Evolutionary conservation across 1,140 invertebrate species (phyloP), one percentile per base, ranked within the genome.

Genomic region (Drosophila bocqueti): DNA sequence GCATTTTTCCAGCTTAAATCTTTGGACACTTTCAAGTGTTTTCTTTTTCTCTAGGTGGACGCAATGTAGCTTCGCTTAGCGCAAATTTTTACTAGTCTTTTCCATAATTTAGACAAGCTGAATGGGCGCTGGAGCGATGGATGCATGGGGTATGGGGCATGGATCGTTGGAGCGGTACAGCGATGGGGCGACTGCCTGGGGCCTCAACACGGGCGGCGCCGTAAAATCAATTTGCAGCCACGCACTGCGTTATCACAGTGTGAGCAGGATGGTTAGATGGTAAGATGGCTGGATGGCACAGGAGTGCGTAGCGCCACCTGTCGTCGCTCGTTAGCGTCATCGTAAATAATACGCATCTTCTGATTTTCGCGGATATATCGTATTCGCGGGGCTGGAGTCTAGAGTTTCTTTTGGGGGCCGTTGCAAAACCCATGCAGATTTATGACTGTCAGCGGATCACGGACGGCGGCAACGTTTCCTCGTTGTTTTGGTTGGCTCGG

Each of bases 291-390:
- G 55, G 58, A 52, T 78, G 60, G 58, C 46, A 46, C 42, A 57
- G 60, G 59, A 65, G 63, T 63, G 59, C 62, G 59, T 82, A 66
- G 81, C 84, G 69, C 74, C 84, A 89, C 81, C 82, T 89, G 84
- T 89, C 85, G 85, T 76, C 85, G 85, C 81, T 90, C 84, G 84
- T 89, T 89, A 89, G 85, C 84, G 85, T 89, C 84, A 89, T 89
- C 84, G 79, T 89, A 89, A 89, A 89, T 89, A 90, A 90, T 89
- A 90, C 83, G 83, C 57, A 43, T 73, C 71, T 40, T 73, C 36
- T 34, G 40, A 36, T 71, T 38, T 72, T 62, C 38, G 34, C 36
- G 29, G 26, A 36, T 57, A 40, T 57, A 24, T 55, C 21, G 57
- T 29, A 34, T 31, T 29, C 36, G 29, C 10, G 29, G 16, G 47